Evolutionary conservation across 2,888 invertebrate genomes (phyloP).

Genomic region (Xanthia icteritia): DNA sequence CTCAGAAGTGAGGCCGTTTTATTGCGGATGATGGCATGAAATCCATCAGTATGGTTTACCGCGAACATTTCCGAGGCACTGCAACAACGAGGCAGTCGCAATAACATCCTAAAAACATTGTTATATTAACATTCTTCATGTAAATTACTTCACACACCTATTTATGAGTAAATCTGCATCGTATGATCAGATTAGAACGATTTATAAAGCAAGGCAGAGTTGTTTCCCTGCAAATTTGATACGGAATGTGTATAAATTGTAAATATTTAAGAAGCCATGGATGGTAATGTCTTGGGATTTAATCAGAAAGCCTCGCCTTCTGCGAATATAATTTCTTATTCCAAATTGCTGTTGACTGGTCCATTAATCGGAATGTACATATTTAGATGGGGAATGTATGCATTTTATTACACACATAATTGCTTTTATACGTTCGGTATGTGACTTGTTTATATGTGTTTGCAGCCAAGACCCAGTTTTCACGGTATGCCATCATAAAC

Average conservation of each 20-base stretch:
- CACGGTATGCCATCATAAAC: conserved; percentile 13
- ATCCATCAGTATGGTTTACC: too few relatives aligned
- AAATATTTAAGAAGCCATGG: conserved; percentile 75
- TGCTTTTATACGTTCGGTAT: conserved; percentile 27
- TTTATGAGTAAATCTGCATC: conserved; percentile 23
- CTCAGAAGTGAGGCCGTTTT: too few relatives aligned
- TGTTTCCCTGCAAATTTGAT: conserved; percentile 67
- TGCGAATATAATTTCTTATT: conserved; percentile 69
- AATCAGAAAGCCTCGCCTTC: conserved; percentile 68
- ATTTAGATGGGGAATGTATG: conserved; percentile 27
- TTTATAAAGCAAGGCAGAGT: conserved; percentile 49
- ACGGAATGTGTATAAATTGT: conserved; percentile 69
- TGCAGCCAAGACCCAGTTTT: conserved; percentile 2
- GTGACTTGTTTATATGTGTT: conserved; percentile 31
- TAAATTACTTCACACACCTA: conserved; percentile 46
- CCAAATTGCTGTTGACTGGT: conserved; percentile 61
- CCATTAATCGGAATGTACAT: conserved; percentile 41
- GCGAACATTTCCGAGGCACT: too few relatives aligned
- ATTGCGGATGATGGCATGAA: too few relatives aligned
- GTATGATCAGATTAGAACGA: conserved; percentile 56
- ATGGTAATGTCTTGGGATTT: conserved; percentile 71
- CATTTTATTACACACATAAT: conserved; percentile 30
- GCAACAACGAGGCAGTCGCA: too few relatives aligned
- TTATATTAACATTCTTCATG: conserved; percentile 31
- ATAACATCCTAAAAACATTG: too few relatives aligned